These are phyloP conservation scores for Chrysopilus asiliformis DNA, from an alignment of 2,888 invertebrate species.

Conservation along the genomic window DNA sequence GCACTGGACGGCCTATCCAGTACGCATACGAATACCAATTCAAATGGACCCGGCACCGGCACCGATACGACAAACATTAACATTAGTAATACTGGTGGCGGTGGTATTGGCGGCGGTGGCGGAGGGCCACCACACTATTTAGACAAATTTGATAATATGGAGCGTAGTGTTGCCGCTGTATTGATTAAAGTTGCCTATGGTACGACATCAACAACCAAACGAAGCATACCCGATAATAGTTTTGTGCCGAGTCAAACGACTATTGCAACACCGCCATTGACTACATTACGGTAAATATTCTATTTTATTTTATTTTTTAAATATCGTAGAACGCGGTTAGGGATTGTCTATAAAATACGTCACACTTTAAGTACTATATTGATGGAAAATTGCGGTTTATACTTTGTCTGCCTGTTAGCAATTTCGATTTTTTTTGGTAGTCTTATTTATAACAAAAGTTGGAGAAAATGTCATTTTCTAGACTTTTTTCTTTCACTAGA, in stretches of 20 bases:
- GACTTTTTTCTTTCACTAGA: too few species aligned
- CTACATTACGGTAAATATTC: conserved; percentile 41
- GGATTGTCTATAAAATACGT: too few species aligned
- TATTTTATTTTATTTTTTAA: too few species aligned
- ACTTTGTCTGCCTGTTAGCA: too few species aligned
- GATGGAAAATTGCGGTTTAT: too few species aligned
- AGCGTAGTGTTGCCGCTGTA: conserved; percentile 52
- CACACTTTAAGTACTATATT: too few species aligned
- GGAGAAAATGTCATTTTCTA: too few species aligned
- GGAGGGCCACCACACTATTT: conserved; percentile 30
- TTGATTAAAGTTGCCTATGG: conserved; percentile 57
- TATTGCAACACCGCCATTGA: conserved; percentile 46
- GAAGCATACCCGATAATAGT: conserved; percentile 49
- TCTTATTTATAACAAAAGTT: too few species aligned
- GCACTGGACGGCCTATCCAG: not conserved
- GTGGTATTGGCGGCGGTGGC: conserved; percentile 10
- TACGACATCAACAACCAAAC: conserved; percentile 49
- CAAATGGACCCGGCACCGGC: not conserved
- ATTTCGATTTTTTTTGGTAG: too few species aligned
- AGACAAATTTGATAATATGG: conserved; percentile 45
- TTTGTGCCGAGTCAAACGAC: conserved; percentile 48
- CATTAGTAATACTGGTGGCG: not conserved
- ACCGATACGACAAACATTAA: not conserved
- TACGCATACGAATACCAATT: not conserved
- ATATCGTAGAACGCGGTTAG: too few species aligned